Percentiles rank a stretch among this genome's conserved stretches.
Conservation (phyloP, 2,797 vertebrate genomes). For the Psittacula derbiana region DNA sequence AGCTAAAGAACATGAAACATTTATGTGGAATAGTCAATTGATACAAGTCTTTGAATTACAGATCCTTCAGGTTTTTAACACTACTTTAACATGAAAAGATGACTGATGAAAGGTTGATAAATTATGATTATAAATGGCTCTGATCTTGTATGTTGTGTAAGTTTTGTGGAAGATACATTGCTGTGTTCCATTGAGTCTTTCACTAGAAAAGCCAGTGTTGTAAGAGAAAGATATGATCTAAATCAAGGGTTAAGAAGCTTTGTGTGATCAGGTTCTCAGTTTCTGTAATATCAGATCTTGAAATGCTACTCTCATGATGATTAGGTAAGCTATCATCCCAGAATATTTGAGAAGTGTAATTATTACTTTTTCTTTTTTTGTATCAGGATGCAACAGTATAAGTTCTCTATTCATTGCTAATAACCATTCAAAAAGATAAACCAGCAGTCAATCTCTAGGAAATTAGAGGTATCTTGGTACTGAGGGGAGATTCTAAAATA, state of each 20-base stretch:
- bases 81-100: background rate
- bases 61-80: background rate
- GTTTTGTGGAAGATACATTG: background rate
- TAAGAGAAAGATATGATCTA: background rate
- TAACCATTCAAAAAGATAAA: background rate
- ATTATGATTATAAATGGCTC: background rate
- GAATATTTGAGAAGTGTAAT: background rate
- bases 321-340: background rate
- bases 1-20: background rate
- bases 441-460: background rate
- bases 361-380: background rate
- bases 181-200: background rate
- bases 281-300: background rate
- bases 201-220: background rate
- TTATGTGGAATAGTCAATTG: background rate
- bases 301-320: background rate
- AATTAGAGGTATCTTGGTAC: background rate
- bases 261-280: background rate
- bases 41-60: background rate
- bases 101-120: background rate
- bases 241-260: background rate
- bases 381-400: background rate
- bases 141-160: background rate
- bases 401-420: background rate
- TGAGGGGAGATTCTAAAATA: background rate